Conservation (phyloP, 2,113 vertebrate species). For the Phrynocephalus versicolor region DNA sequence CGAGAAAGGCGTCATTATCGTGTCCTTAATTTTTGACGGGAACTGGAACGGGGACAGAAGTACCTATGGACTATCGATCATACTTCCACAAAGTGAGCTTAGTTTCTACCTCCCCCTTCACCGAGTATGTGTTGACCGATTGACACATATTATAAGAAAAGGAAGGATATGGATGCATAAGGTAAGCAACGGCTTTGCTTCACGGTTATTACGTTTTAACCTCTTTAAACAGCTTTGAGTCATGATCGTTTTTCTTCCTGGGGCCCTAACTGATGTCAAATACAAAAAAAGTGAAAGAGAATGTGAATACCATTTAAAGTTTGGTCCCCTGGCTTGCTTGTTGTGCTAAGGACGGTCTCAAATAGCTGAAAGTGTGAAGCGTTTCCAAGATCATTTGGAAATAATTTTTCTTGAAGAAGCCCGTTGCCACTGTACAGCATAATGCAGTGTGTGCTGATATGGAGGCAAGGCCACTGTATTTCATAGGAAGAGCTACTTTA, state of each 20-base stretch:
- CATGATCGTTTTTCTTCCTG: background rate
- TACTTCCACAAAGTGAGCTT: conserved; percentile 92
- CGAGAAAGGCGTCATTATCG: conserved; percentile 96
- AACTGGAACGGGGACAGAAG: conserved; percentile 97
- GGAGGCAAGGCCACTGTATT: background rate
- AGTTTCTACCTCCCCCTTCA: conserved; percentile 94
- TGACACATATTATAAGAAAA: conserved; percentile 94
- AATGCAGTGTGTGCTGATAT: no score
- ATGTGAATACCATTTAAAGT: background rate
- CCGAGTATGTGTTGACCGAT: conserved; percentile 90
- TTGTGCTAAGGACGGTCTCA: background rate
- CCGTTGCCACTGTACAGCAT: background rate
- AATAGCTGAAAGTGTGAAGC: background rate
- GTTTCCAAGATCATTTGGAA: background rate
- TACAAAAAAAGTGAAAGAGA: background rate
- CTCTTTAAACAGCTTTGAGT: background rate
- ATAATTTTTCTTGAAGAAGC: background rate
- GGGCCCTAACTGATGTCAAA: background rate
- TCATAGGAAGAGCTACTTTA: background rate
- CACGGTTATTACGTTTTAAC: background rate
- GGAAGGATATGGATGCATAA: conserved; percentile 99
- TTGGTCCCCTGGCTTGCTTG: no score
- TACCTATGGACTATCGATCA: conserved; percentile 94
- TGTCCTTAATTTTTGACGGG: conserved; percentile 96
- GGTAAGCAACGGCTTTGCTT: conserved; percentile 72